Percentiles rank a stretch among this genome's conserved stretches.
phyloP scores from a whole-genome alignment of 35 echinoderm and acorn worm species.

The Holothuria glaberrima region DNA sequence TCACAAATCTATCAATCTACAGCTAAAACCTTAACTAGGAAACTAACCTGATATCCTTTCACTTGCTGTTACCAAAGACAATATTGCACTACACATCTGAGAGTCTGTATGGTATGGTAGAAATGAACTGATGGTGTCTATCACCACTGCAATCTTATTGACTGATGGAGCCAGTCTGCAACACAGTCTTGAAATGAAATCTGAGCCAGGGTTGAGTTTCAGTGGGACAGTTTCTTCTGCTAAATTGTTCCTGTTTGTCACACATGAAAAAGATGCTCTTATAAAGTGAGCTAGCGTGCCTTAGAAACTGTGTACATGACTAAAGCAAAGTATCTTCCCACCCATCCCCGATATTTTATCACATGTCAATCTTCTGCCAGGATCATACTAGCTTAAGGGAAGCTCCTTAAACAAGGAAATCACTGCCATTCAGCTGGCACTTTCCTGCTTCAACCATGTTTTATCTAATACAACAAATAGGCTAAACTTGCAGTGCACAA shows the following conservation, averaged over 20 bases:
- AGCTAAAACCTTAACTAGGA: too few relatives aligned
- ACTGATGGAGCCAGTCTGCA: background rate
- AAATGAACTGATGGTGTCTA: constrained; percentile 34
- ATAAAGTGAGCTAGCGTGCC: background rate
- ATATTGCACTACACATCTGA: background rate
- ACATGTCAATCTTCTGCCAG: too few relatives aligned
- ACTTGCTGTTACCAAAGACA: background rate
- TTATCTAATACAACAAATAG: too few relatives aligned
- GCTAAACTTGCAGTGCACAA: too few relatives aligned
- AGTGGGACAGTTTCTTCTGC: background rate
- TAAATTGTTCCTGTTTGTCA: background rate
- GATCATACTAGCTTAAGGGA: too few relatives aligned
- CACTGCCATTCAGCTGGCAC: too few relatives aligned
- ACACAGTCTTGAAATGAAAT: background rate
- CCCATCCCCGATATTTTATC: too few relatives aligned
- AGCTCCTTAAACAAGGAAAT: too few relatives aligned
- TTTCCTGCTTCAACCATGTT: too few relatives aligned
- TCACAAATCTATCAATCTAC: too few relatives aligned
- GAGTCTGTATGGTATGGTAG: constrained; percentile 22
- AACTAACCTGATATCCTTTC: too few relatives aligned
- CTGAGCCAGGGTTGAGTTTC: background rate
- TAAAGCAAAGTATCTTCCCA: background rate
- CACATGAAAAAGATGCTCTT: background rate
- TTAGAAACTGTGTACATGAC: background rate
- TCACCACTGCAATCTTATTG: background rate